Evolutionary conservation across 2,888 invertebrate species (phyloP), one percentile per base, ranked within the genome.

Genomic region (Chymomyza amoena): DNA sequence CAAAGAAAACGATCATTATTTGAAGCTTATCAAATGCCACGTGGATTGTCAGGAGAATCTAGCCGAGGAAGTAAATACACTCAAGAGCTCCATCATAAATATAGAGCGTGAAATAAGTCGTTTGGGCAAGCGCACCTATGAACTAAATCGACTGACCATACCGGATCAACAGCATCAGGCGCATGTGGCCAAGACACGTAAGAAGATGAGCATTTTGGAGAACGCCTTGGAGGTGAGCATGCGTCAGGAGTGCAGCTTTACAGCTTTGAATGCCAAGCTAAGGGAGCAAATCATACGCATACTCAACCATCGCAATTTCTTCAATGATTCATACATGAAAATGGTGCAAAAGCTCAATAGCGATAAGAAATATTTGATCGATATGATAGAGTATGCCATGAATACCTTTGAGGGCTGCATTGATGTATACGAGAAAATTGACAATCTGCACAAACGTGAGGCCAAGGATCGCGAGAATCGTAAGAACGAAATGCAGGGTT

Each of bases 321-420:
- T 92, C 64, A 91, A 92, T 61, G 85, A 89, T 6, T 80, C 88
- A 2, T 92, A 91, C 74, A 81, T 87, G 5, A 90, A 90, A 64
- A 84, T 91, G 85, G 90, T 92, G 9, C 89, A 86, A 20, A 88
- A 87, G 7, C 71, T 92, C 13, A 90, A 89, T 56, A 89, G 90
- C 63, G 91, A 92, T 66, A 89, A 91, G 60, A 91, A 91, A 72
- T 91, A 91, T 71, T 81, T 92, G 0, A 84, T 89, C 6, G 91
- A 91, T 66, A 74, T 92, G 18, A 90, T 91, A 18, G 91, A 91
- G 64, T 88, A 90, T 16, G 91, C 91, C 0, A 68, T 90, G 51
- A 80, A 85, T 50, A 90, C 90, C 6, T 92, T 91, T 67, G 92
- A 91, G 61, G 88, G 89, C 59, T 90, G 90, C 69, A 89, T 89